A percentile compares a stretch with the other conserved stretches of the same genome.
phyloP scores from a whole-genome alignment of 2,888 invertebrate species.

The Rosalia funebris region DNA sequence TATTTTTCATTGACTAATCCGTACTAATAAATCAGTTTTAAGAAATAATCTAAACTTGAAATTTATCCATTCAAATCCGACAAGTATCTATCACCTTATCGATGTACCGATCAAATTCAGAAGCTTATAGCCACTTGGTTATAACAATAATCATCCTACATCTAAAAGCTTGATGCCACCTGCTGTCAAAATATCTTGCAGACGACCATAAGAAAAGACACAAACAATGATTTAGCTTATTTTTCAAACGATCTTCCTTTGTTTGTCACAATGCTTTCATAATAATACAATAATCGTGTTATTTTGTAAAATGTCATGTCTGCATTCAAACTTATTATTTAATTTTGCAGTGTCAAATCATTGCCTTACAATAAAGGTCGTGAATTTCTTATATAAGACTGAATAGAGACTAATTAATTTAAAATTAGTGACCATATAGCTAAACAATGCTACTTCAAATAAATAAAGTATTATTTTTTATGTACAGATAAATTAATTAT shows the following conservation, averaged over 20 bases:
- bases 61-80: slow-evolving; percentile 43
- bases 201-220: slow-evolving; percentile 31
- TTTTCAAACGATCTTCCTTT: slow-evolving; percentile 21
- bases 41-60: slow-evolving; percentile 45
- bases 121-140: slow-evolving; percentile 46
- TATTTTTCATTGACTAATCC: slow-evolving; percentile 37
- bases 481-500: too few relatives aligned
- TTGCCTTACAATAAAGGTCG: not conserved
- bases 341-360: slow-evolving; percentile 10
- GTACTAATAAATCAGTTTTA: slow-evolving; percentile 47
- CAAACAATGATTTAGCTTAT: slow-evolving; percentile 32
- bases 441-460: too few relatives aligned
- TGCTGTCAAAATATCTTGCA: slow-evolving; percentile 31
- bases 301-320: slow-evolving; percentile 29
- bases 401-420: too few relatives aligned
- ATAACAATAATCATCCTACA: slow-evolving; percentile 34
- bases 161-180: slow-evolving; percentile 35
- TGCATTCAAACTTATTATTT: slow-evolving; percentile 6
- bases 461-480: too few relatives aligned
- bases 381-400: too few relatives aligned
- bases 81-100: slow-evolving; percentile 50
- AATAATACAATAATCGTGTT: slow-evolving; percentile 30
- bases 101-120: slow-evolving; percentile 44
- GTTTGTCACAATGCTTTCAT: slow-evolving; percentile 23
- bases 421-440: too few relatives aligned